A percentile compares a stretch with the other conserved stretches of the same genome.
phyloP scores from a whole-genome alignment of 2,888 invertebrate genomes.

The Eupithecia centaureata region DNA sequence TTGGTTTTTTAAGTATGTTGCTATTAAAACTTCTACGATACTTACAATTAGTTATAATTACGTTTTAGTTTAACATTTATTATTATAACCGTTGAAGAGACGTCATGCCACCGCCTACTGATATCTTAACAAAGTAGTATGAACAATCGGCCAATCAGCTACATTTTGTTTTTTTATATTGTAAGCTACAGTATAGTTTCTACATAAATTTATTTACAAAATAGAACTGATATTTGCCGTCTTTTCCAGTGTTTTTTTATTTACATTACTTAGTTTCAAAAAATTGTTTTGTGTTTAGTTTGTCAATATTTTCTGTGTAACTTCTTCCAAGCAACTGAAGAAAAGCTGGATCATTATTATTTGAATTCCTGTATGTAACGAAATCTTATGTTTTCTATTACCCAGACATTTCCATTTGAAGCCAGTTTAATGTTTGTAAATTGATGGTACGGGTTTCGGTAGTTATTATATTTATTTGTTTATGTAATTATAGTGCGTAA shows the following conservation, averaged over 20 bases:
- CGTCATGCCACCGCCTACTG: slow-evolving; percentile 70
- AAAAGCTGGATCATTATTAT: background rate
- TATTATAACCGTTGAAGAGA: slow-evolving; percentile 67
- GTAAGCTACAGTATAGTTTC: background rate
- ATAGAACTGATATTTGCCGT: background rate
- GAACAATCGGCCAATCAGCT: slow-evolving; percentile 13
- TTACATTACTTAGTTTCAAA: too few species aligned
- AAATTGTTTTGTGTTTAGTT: background rate
- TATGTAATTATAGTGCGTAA: too few species aligned
- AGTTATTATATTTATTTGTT: slow-evolving; percentile 1
- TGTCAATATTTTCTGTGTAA: background rate
- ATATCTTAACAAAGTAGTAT: slow-evolving; percentile 40
- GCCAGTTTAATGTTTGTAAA: background rate
- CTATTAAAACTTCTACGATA: background rate
- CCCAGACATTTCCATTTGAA: background rate
- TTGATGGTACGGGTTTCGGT: background rate
- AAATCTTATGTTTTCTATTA: background rate
- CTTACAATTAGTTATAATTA: slow-evolving; percentile 20
- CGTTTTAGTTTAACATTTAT: slow-evolving; percentile 31
- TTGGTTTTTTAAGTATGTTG: background rate
- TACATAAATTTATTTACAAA: background rate
- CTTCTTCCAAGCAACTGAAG: background rate
- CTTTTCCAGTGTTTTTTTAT: background rate
- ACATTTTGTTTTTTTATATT: background rate
- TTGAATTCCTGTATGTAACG: background rate